Evolutionary conservation across 2,888 invertebrate species (phyloP), one percentile per base, ranked within the genome.

Genomic region (Apotomis turbidana): DNA sequence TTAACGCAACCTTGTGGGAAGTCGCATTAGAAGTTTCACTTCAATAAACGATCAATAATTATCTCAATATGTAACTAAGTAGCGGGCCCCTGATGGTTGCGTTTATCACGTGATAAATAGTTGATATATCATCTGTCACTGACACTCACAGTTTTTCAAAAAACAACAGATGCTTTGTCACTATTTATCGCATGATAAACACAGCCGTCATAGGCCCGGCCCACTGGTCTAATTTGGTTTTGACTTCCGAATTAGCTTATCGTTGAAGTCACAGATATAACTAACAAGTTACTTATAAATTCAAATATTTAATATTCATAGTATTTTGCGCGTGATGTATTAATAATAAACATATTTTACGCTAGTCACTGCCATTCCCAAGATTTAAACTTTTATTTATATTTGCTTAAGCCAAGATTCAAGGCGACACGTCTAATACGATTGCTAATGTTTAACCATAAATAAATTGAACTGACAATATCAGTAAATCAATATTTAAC

Each of bases 401-500:
- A 52, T 68, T 68, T 71, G 44, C 57, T 41, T 68, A 63, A 51
- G 52, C 55, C 12, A 38, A 61, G 51, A 55, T 64, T 49, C 73
- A 74, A 74, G 74, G 74, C 36, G 68, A 54, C 38, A 44, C 10
- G 10, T 63, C 64, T 59, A 71, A 61, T 41, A 62, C 5, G 62
- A 59, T 66, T 61, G 49, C 51, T 64, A 68, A 69, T 69, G 69
- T 60, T 68, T 73, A 52, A 49, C 13, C 64, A 64, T 55, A 63
- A 41, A 51, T 67, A 46, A n/a, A 67, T 46, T 67, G 15, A 36
- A 46, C 12, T 70, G 49, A 54, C 12, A 49, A 10, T 44, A 4
- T 13, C 9, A 55, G 46, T 38, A 68, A 52, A 41, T 15, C 8
- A 9, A 13, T 36, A 6, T 10, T 44, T n/a, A n/a, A n/a, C n/a